Percentiles rank a stretch among this genome's conserved stretches.
Evolutionary conservation across 2,113 vertebrate species (phyloP).

Genomic region (Oophaga pumilio): DNA sequence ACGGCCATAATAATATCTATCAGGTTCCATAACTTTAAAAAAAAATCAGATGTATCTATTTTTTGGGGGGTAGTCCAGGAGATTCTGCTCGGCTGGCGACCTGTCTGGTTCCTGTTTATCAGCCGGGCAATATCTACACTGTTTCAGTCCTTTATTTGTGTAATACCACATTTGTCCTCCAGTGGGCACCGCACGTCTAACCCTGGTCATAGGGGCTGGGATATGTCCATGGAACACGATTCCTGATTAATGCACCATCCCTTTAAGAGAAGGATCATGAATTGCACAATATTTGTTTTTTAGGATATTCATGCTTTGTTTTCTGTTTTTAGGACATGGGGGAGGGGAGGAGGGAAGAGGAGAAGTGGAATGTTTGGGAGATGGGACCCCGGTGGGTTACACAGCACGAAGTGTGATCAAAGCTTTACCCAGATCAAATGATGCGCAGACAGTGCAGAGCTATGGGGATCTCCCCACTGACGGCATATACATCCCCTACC

Average conservation of each 20-base stretch:
- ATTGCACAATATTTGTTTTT: not conserved
- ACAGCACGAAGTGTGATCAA: constrained; percentile 3
- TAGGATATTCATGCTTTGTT: not conserved
- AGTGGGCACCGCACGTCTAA: not conserved
- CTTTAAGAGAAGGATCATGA: not conserved
- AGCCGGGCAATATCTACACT: no score
- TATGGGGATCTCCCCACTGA: not conserved
- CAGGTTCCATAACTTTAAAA: no score
- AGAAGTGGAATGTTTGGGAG: constrained; percentile 15
- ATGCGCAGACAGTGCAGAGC: not conserved
- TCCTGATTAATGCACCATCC: not conserved
- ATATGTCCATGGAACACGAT: not conserved
- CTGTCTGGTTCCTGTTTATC: no score
- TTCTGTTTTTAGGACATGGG: not conserved
- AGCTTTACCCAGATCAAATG: constrained; percentile 21
- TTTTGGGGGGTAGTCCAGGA: no score
- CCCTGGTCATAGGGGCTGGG: not conserved
- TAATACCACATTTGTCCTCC: not conserved
- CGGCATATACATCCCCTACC: not conserved
- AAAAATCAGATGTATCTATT: no score
- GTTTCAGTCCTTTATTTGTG: not conserved
- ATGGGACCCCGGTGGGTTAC: not conserved
- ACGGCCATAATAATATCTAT: no score
- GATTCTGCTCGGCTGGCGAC: no score
- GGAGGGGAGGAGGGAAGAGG: not conserved